A percentile compares a stretch with the other conserved stretches of the same genome.
These are phyloP conservation scores for Eupeodes latifasciatus DNA, from an alignment of 2,888 invertebrate genomes.

Conservation along the genomic window DNA sequence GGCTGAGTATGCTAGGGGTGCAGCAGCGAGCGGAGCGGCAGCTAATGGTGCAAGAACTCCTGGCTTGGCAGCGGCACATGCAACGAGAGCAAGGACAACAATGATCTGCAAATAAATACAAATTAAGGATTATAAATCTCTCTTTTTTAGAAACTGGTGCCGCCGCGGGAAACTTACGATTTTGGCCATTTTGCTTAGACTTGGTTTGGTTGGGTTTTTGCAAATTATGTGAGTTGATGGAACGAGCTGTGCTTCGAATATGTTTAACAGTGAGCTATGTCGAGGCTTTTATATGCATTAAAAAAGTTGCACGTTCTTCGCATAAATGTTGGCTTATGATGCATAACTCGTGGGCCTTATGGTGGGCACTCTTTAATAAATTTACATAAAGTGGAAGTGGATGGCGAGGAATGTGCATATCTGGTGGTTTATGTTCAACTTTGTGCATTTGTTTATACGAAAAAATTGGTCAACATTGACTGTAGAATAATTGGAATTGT, in stretches of 20 bases:
- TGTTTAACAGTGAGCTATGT: not conserved
- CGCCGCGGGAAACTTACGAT: constrained; percentile 39
- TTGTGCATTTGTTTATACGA: not conserved
- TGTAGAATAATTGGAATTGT: constrained; percentile 45
- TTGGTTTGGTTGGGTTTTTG: constrained; percentile 25
- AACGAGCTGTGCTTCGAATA: constrained; percentile 48
- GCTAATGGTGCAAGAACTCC: constrained; percentile 42
- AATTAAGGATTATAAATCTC: not conserved
- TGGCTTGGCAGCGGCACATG: constrained; percentile 70
- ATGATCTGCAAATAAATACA: constrained; percentile 44
- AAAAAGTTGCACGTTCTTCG: constrained; percentile 11
- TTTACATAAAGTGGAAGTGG: constrained; percentile 43
- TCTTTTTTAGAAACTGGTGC: no score
- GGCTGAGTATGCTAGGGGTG: constrained; percentile 45
- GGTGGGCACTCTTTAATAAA: not conserved
- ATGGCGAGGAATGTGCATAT: constrained; percentile 19
- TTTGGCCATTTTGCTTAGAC: constrained; percentile 49
- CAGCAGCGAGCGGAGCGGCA: constrained; percentile 25
- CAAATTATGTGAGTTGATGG: constrained; percentile 1
- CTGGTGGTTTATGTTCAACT: constrained; percentile 11
- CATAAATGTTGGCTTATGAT: constrained; percentile 30
- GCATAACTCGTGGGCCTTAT: not conserved
- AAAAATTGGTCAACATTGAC: constrained; percentile 11
- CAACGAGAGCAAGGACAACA: constrained; percentile 64
- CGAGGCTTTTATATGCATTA: constrained; percentile 57